Percentiles rank a stretch among this genome's conserved stretches.
Conservation (phyloP, 2,888 invertebrate species). For the Microplitis manilae region DNA sequence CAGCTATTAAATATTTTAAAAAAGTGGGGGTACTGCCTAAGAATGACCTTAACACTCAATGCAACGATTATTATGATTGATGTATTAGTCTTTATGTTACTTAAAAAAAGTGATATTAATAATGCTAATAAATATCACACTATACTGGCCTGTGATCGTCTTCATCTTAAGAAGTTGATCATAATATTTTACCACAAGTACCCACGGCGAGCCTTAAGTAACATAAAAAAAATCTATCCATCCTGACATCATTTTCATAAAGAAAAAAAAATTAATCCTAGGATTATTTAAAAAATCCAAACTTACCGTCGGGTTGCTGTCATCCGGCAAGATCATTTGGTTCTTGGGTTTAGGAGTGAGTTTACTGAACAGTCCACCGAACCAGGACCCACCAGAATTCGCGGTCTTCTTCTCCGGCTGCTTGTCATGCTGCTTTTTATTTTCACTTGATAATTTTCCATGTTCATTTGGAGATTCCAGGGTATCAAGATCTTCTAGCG, state of each 20-base stretch:
- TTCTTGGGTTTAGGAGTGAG: constrained; percentile 88
- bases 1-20: neutral
- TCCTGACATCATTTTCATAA: constrained; percentile 25
- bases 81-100: constrained; percentile 24
- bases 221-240: constrained; percentile 58
- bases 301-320: constrained; percentile 90
- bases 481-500: constrained; percentile 69
- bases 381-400: constrained; percentile 77
- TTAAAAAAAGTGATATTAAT: constrained; percentile 19
- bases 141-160: constrained; percentile 63
- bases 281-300: constrained; percentile 7
- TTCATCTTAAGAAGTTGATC: constrained; percentile 54
- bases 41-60: too few species aligned
- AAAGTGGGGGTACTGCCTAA: neutral
- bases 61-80: neutral
- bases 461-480: constrained; percentile 58
- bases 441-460: constrained; percentile 48
- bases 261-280: neutral
- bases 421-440: constrained; percentile 60
- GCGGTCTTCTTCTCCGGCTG: constrained; percentile 65
- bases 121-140: constrained; percentile 29
- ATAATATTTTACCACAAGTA: constrained; percentile 64
- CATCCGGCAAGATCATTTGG: constrained; percentile 96
- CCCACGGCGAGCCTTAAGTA: constrained; percentile 64
- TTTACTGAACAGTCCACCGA: constrained; percentile 90